A percentile compares a stretch with the other conserved stretches of the same genome.
These are phyloP conservation scores for Gracilinanus agilis DNA, from an alignment of 2,113 vertebrate genomes.

Conservation along the genomic window DNA sequence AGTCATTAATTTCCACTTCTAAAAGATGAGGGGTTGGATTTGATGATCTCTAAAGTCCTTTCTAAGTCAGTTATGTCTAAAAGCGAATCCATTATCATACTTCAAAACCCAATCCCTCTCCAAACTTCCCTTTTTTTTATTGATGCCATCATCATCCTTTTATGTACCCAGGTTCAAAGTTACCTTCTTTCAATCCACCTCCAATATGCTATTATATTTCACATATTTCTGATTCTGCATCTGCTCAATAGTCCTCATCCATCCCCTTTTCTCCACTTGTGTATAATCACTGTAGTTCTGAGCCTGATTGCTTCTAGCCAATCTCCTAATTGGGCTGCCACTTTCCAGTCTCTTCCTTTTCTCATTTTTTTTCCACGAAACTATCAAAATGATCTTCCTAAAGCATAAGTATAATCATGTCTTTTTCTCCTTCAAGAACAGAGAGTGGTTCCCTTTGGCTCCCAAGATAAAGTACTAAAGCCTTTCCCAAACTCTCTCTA, in stretches of 20 bases:
- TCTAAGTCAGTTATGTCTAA: neutral
- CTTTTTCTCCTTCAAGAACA: neutral
- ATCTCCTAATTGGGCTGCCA: neutral
- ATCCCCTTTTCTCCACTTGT: neutral
- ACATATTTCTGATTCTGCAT: neutral
- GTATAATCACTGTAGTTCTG: neutral
- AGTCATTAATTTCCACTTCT: neutral
- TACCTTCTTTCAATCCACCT: neutral
- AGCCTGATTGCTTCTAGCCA: neutral
- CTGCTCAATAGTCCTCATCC: neutral
- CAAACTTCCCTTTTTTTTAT: neutral
- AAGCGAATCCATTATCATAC: neutral
- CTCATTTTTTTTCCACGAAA: neutral
- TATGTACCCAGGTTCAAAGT: neutral
- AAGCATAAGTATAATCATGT: neutral
- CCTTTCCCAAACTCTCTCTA: neutral
- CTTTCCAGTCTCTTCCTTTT: neutral
- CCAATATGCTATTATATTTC: neutral
- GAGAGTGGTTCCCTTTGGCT: neutral
- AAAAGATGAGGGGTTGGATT: neutral
- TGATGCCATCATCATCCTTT: neutral
- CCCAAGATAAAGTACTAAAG: neutral
- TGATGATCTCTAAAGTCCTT: neutral
- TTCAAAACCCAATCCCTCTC: neutral
- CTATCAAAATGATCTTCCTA: neutral